Evolutionary conservation across 37 sponge, comb jelly and placozoan species (phyloP).

Genomic region (Sycon ciliatum): DNA sequence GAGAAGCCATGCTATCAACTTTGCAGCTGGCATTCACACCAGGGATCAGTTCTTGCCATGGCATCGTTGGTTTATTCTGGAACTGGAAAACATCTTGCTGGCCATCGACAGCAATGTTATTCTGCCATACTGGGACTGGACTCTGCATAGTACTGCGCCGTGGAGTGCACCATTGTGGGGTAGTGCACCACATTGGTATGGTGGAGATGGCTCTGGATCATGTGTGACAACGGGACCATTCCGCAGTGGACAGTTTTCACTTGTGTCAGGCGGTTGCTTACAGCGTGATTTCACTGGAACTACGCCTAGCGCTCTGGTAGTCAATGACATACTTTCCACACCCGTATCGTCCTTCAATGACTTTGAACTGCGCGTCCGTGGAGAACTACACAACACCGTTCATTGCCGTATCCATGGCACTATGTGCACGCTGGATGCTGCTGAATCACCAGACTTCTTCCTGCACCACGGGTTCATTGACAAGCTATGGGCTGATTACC

Average conservation of each 20-base stretch:
- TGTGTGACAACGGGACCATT: conserved; percentile 23
- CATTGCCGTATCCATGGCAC: conserved; percentile 36
- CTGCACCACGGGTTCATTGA: conserved; percentile 45
- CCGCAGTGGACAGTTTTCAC: neutral
- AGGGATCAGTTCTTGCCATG: conserved; percentile 28
- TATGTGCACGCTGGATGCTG: conserved; percentile 32
- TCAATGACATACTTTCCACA: neutral
- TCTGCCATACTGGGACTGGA: conserved; percentile 56
- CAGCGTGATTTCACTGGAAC: conserved; percentile 23
- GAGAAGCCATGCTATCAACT: conserved; percentile 1
- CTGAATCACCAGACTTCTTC: conserved; percentile 43
- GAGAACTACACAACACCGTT: conserved; percentile 23
- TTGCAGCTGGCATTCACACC: conserved; percentile 27
- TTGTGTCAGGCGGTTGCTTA: neutral
- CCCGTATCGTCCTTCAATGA: conserved; percentile 12
- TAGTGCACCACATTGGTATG: conserved; percentile 17
- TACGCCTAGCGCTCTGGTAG: conserved; percentile 21
- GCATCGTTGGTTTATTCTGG: conserved; percentile 43
- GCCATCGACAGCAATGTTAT: conserved; percentile 35
- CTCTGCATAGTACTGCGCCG: conserved; percentile 26
- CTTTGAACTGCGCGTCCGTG: conserved; percentile 10
- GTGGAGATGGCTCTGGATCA: conserved; percentile 26
- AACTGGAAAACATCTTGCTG: conserved; percentile 35
- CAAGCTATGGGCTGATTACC: conserved; percentile 44
- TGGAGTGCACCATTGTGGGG: conserved; percentile 35